Evolutionary conservation across 2,797 vertebrate species (phyloP).

Genomic region (Crenichthys baileyi): DNA sequence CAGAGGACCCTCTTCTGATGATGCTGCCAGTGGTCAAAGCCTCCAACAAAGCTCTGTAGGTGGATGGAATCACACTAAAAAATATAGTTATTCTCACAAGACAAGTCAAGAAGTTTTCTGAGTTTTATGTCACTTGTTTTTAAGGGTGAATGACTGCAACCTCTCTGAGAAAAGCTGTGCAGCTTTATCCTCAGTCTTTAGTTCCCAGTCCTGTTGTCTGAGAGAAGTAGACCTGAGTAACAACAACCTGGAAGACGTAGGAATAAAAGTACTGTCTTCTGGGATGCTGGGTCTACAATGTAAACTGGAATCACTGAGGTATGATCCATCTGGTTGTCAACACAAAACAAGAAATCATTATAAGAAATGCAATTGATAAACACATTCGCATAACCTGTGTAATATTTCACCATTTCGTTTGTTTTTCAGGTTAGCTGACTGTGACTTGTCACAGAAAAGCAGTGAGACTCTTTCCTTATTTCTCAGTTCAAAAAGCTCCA

Average conservation of each 20-base stretch:
- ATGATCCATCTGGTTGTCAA: neutral
- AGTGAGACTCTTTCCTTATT: constrained; percentile 27
- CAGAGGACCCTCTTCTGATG: neutral
- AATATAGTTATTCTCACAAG: too few relatives aligned
- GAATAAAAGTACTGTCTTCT: constrained; percentile 10
- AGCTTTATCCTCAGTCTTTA: constrained; percentile 23
- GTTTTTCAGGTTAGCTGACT: constrained; percentile 17
- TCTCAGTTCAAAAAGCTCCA: constrained; percentile 16
- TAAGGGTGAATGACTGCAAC: constrained; percentile 16
- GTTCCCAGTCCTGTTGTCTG: constrained; percentile 9
- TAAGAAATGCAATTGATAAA: neutral
- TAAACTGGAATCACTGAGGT: constrained; percentile 17
- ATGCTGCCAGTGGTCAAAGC: constrained; percentile 9
- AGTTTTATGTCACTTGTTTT: neutral
- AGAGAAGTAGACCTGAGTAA: constrained; percentile 38
- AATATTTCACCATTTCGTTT: neutral
- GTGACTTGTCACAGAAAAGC: constrained; percentile 17
- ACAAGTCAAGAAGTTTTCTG: too few relatives aligned
- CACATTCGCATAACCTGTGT: neutral
- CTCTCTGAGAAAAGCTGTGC: constrained; percentile 20
- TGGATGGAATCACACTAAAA: neutral
- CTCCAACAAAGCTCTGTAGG: constrained; percentile 17
- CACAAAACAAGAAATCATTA: neutral
- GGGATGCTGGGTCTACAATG: constrained; percentile 11
- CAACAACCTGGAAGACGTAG: constrained; percentile 29